Evolutionary conservation across 92 coral and sea anemone species (phyloP).

Genomic region (Zoanthus gigantus): DNA sequence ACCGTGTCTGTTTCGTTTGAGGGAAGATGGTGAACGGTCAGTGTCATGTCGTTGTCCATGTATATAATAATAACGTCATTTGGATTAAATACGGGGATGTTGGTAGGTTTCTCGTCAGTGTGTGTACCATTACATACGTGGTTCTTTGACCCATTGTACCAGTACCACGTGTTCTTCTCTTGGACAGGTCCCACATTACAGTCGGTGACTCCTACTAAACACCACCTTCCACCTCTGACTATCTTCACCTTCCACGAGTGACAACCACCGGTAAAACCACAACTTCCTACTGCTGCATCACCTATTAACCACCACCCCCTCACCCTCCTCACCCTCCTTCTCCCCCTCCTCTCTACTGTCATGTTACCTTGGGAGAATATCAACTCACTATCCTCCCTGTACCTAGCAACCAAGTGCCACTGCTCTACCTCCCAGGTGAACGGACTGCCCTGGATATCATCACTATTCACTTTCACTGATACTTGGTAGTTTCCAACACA

Average conservation of each 20-base stretch:
- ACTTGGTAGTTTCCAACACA: too few relatives aligned
- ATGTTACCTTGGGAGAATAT: too few relatives aligned
- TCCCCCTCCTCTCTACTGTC: too few relatives aligned
- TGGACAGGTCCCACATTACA: neutral
- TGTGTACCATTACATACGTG: neutral
- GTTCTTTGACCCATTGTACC: neutral
- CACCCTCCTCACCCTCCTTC: too few relatives aligned
- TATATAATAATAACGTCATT: neutral
- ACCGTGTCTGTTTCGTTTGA: neutral
- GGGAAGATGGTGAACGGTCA: neutral
- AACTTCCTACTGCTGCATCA: neutral
- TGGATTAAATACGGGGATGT: neutral
- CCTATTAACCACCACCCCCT: too few relatives aligned
- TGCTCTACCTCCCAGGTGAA: too few relatives aligned
- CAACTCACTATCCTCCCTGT: neutral
- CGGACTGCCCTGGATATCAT: too few relatives aligned
- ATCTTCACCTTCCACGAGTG: neutral
- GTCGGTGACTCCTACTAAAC: neutral
- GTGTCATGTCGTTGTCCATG: neutral
- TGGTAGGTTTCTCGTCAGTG: too few relatives aligned
- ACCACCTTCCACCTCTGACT: neutral
- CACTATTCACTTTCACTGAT: too few relatives aligned
- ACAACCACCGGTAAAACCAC: too few relatives aligned
- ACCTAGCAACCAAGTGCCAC: neutral
- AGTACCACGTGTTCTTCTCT: neutral